phyloP scores from a whole-genome alignment of 2,113 vertebrate genomes.

The Circaetus gallicus region DNA sequence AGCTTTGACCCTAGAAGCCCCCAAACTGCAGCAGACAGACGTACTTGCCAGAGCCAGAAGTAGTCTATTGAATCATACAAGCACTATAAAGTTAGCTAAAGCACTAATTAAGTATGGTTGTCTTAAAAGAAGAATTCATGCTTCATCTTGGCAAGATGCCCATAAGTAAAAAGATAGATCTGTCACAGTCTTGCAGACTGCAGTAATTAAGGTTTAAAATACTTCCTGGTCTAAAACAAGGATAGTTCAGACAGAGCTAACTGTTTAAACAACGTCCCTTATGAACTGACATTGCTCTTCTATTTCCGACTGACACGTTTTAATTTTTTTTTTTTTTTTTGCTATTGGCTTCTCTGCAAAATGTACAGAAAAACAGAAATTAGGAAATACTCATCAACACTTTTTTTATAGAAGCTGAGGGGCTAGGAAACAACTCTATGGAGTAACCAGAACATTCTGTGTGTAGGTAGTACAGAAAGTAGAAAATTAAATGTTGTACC shows the following conservation, averaged over 20 bases:
- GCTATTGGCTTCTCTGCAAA: slow-evolving; percentile 7
- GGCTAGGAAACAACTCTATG: background rate
- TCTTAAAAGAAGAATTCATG: slow-evolving; percentile 40
- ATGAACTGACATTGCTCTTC: slow-evolving; percentile 29
- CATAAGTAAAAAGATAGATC: slow-evolving; percentile 52
- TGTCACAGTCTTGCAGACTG: slow-evolving; percentile 67
- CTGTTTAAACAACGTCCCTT: slow-evolving; percentile 58
- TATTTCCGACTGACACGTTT: slow-evolving; percentile 21
- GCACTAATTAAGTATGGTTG: slow-evolving; percentile 67
- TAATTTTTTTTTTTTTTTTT: background rate
- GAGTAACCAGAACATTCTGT: background rate
- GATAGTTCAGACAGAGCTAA: slow-evolving; percentile 61
- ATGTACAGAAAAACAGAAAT: background rate
- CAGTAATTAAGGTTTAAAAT: slow-evolving; percentile 74
- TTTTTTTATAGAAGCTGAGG: background rate
- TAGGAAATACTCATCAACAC: background rate
- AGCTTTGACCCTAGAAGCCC: background rate
- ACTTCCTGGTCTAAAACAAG: slow-evolving; percentile 57
- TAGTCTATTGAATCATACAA: slow-evolving; percentile 17
- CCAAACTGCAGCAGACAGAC: background rate
- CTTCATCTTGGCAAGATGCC: slow-evolving; percentile 66
- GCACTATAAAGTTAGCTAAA: slow-evolving; percentile 57
- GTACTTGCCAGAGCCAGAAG: slow-evolving; percentile 6
- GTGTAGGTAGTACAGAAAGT: background rate
- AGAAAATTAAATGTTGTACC: background rate